phyloP scores from a whole-genome alignment of 2,888 invertebrate species.

The Aleiodes testaceus region DNA sequence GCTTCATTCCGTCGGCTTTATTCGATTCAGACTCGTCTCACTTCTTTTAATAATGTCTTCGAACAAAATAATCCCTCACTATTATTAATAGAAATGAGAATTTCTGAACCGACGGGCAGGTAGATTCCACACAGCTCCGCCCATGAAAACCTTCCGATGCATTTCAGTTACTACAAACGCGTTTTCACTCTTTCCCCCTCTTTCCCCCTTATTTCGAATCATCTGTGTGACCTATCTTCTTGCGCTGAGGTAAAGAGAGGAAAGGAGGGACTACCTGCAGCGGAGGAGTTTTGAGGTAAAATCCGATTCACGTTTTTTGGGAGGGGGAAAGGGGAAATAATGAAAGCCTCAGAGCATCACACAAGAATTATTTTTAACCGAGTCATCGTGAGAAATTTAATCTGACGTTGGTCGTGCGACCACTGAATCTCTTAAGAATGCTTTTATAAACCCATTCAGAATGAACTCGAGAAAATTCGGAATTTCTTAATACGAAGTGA shows the following conservation, averaged over 20 bases:
- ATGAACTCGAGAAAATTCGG: neutral
- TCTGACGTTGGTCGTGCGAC: slow-evolving; percentile 44
- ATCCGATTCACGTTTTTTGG: slow-evolving; percentile 28
- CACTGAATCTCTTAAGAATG: slow-evolving; percentile 19
- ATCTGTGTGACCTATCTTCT: slow-evolving; percentile 34
- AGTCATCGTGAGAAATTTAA: slow-evolving; percentile 41
- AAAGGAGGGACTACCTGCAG: slow-evolving; percentile 14
- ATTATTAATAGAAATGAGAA: slow-evolving; percentile 71
- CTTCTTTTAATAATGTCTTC: neutral
- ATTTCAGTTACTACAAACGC: slow-evolving; percentile 25
- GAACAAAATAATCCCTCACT: slow-evolving; percentile 6
- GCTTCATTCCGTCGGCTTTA: too few relatives aligned
- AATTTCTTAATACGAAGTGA: too few relatives aligned
- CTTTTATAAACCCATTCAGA: slow-evolving; percentile 3
- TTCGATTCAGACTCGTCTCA: slow-evolving; percentile 19
- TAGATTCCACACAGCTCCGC: slow-evolving; percentile 49
- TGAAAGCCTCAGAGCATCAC: neutral
- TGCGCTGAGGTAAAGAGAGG: neutral
- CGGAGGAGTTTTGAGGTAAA: slow-evolving; percentile 27
- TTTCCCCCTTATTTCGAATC: slow-evolving; percentile 32
- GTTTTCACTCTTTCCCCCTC: slow-evolving; percentile 28
- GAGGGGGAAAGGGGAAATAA: slow-evolving; percentile 11
- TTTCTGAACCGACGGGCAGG: slow-evolving; percentile 64
- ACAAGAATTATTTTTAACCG: slow-evolving; percentile 10
- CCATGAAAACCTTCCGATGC: slow-evolving; percentile 40